phyloP scores from a whole-genome alignment of 2,797 vertebrate genomes.

The Aulostomus chinensis region DNA sequence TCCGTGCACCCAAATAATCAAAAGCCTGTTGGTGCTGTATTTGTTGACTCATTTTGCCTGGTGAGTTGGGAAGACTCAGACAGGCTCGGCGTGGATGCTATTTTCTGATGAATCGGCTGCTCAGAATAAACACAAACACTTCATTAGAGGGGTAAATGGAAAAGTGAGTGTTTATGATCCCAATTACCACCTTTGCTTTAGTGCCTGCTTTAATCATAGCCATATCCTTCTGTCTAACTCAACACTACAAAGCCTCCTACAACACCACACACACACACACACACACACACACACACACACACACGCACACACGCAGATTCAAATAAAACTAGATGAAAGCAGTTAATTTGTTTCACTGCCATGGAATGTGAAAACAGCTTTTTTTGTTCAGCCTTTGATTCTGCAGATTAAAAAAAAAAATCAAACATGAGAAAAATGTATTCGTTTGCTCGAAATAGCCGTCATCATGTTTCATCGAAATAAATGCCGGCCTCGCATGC shows the following conservation, averaged over 20 bases:
- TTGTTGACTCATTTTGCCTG: conserved; percentile 33
- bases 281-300: conserved; percentile 16
- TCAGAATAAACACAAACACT: conserved; percentile 65
- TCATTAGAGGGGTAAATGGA: conserved; percentile 73
- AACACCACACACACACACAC: conserved; percentile 29
- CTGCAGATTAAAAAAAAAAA: no score
- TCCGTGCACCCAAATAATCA: no score
- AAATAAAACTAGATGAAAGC: conserved; percentile 29
- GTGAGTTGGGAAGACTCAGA: conserved; percentile 20
- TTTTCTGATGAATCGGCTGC: conserved; percentile 53
- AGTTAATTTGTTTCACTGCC: conserved; percentile 25
- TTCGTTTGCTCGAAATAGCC: conserved; percentile 10
- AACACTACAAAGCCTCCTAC: conserved; percentile 47
- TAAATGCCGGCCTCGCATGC: background rate
- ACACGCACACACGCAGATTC: conserved; percentile 1
- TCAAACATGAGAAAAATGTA: background rate
- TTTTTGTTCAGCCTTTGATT: background rate
- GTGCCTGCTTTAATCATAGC: conserved; percentile 76
- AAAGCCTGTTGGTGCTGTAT: background rate
- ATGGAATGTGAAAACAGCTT: conserved; percentile 17
- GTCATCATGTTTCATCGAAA: background rate
- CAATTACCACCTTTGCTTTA: conserved; percentile 79
- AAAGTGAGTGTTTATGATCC: conserved; percentile 81
- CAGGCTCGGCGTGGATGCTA: conserved; percentile 27
- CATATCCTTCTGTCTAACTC: conserved; percentile 60